These are phyloP conservation scores for Siniperca obscura DNA, from an alignment of 2,797 vertebrate species.

Conservation along the genomic window DNA sequence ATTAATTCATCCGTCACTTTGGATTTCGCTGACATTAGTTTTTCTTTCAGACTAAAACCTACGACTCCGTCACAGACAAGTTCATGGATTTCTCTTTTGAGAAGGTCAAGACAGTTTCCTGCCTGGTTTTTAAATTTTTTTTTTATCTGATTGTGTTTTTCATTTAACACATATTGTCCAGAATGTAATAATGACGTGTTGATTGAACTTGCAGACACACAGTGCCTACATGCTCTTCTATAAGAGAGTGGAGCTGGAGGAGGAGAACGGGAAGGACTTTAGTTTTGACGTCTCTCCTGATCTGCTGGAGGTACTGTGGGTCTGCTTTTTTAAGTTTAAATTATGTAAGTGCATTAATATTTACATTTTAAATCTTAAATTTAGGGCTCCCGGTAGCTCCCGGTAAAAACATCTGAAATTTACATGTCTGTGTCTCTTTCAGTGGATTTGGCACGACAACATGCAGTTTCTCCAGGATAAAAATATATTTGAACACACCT, in stretches of 20 bases:
- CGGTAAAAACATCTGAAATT: too few species aligned
- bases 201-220: constrained; percentile 88
- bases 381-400: too few species aligned
- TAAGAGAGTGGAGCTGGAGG: constrained; percentile 96
- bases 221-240: constrained; percentile 99
- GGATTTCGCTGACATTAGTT: constrained; percentile 19
- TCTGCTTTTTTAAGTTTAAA: rapidly evolving
- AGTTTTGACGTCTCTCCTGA: constrained; percentile 97
- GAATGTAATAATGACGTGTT: not conserved
- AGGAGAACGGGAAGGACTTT: constrained; percentile 95
- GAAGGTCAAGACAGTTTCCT: constrained; percentile 87
- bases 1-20: rapidly evolving
- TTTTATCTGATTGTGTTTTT: rapidly evolving
- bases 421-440: constrained; percentile 53
- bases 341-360: rapidly evolving
- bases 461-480: constrained; percentile 99
- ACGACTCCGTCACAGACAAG: constrained; percentile 99
- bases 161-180: rapidly evolving
- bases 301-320: constrained; percentile 81
- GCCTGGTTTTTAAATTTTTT: not conserved
- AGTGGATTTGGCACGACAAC: constrained; percentile 99
- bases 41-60: constrained; percentile 94
- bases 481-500: constrained; percentile 99
- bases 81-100: constrained; percentile 99
- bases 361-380: not conserved